These are phyloP conservation scores for Labia minor DNA, from an alignment of 2,888 invertebrate species.

Conservation along the genomic window DNA sequence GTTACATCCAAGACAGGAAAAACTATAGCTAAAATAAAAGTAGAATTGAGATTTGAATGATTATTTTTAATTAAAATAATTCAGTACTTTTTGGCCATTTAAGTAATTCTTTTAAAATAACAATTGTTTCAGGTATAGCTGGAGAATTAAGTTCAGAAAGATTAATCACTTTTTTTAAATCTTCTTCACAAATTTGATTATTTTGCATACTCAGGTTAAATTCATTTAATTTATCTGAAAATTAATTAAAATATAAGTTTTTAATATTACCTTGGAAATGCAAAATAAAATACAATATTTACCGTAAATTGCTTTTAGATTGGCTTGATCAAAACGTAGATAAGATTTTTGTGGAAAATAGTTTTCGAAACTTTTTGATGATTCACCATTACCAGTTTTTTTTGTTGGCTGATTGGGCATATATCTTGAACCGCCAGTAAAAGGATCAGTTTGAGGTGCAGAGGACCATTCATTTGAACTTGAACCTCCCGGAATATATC, in stretches of 20 bases:
- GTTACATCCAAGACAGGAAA: constrained; percentile 85
- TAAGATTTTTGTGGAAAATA: constrained; percentile 44
- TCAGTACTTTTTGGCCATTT: not conserved
- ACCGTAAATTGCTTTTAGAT: constrained; percentile 59
- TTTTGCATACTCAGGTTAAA: constrained; percentile 55
- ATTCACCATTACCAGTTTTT: not conserved
- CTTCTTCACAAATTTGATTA: constrained; percentile 42
- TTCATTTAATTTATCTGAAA: constrained; percentile 40
- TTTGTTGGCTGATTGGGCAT: constrained; percentile 19
- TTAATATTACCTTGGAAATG: too few species aligned
- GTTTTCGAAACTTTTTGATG: not conserved
- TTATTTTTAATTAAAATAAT: constrained; percentile 31
- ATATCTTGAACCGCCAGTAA: constrained; percentile 35
- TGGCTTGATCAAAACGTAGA: constrained; percentile 67
- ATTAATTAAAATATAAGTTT: constrained; percentile 17
- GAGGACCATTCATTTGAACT: constrained; percentile 28
- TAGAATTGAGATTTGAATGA: constrained; percentile 24
- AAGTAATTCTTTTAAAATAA: not conserved
- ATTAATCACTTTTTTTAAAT: constrained; percentile 52
- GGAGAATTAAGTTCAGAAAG: constrained; percentile 43
- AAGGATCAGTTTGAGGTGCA: constrained; percentile 35
- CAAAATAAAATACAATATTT: constrained; percentile 44
- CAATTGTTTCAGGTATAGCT: not conserved
- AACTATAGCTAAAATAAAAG: constrained; percentile 47
- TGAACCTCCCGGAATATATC: constrained; percentile 51